Evolutionary conservation across 2,888 invertebrate genomes (phyloP).

Genomic region (Machimus atricapillus): DNA sequence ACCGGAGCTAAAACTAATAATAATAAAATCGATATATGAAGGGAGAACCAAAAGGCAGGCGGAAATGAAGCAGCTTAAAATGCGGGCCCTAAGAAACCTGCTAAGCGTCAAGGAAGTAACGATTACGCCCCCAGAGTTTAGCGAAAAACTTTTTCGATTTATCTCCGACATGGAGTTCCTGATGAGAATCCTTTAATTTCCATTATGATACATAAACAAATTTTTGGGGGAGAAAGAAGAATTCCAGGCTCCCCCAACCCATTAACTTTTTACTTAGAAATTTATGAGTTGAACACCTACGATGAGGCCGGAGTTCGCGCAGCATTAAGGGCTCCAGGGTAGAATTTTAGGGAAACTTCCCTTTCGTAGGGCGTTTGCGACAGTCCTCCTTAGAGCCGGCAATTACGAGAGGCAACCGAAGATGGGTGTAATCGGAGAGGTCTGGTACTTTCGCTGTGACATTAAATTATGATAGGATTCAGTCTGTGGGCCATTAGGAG

Average conservation of each 20-base stretch:
- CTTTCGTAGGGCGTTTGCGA: background rate
- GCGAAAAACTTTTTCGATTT: background rate
- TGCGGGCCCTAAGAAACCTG: background rate
- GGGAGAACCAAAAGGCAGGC: background rate
- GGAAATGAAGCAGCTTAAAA: background rate
- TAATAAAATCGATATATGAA: background rate
- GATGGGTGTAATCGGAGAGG: background rate
- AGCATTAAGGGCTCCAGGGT: background rate
- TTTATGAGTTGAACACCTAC: conserved; percentile 17
- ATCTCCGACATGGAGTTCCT: background rate
- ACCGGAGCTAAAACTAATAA: background rate
- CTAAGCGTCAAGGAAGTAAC: background rate
- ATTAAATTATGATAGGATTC: conserved; percentile 19
- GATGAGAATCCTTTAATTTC: conserved; percentile 11
- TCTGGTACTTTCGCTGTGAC: background rate
- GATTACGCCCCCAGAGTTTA: background rate
- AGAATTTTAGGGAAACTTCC: background rate
- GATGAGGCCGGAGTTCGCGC: background rate
- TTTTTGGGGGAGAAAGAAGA: background rate
- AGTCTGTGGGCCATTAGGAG: background rate
- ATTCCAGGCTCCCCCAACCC: background rate
- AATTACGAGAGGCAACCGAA: background rate
- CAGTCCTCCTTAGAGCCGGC: background rate
- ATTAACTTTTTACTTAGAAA: background rate
- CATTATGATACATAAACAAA: conserved; percentile 2